Conservation (phyloP, 2,888 invertebrate genomes). For the Balanococcus diminutus region DNA sequence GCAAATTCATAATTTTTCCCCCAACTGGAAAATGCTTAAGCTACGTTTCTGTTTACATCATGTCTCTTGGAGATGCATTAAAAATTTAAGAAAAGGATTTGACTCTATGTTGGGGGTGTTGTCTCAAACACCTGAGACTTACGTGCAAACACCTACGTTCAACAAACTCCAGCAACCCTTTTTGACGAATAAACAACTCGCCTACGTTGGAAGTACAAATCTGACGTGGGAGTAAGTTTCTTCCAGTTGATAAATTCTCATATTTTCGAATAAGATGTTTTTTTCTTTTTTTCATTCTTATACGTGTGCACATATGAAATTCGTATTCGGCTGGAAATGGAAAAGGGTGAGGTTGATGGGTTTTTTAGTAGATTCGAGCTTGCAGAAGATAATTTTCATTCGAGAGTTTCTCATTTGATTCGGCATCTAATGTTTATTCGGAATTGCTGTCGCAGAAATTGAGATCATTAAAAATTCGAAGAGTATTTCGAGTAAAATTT, state of each 20-base stretch:
- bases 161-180: background rate
- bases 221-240: background rate
- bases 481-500: background rate
- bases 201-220: background rate
- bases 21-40: background rate
- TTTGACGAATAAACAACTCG: slow-evolving; percentile 8
- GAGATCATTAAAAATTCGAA: background rate
- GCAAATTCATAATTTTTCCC: background rate
- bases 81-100: background rate
- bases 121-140: background rate
- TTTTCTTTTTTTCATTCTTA: background rate
- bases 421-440: background rate
- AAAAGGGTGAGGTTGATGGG: background rate
- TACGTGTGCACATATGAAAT: background rate
- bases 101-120: background rate
- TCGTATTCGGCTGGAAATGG: background rate
- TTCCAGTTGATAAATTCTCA: slow-evolving; percentile 1
- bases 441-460: background rate
- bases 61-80: background rate
- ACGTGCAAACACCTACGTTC: background rate
- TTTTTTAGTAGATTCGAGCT: background rate
- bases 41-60: background rate
- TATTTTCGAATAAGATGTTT: background rate
- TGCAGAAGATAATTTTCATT: background rate
- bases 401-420: background rate